phyloP scores from a whole-genome alignment of 37 sponge, comb jelly and placozoan genomes.

The Chondrilla cf. caribensis region DNA sequence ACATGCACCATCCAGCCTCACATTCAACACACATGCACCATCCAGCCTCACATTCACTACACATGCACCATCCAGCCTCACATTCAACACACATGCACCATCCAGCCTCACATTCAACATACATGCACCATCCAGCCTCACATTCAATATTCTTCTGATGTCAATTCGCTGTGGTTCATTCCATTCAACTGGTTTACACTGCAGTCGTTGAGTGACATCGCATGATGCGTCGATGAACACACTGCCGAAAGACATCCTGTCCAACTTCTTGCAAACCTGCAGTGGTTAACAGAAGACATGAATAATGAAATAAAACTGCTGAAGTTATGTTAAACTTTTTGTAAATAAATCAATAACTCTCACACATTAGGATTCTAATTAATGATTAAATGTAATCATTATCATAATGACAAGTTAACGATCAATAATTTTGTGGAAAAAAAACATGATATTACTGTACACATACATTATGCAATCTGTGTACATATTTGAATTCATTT shows the following conservation, averaged over 20 bases:
- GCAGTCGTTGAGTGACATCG: neutral
- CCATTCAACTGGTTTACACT: slow-evolving; percentile 39
- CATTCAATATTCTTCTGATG: slow-evolving; percentile 24
- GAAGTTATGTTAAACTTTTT: neutral
- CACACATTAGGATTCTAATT: too few species aligned
- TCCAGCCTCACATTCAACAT: neutral
- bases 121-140: neutral
- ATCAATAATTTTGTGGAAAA: too few species aligned
- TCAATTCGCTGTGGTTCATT: slow-evolving; percentile 31
- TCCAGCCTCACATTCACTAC: too few species aligned
- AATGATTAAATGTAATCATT: too few species aligned
- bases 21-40: too few species aligned
- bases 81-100: neutral
- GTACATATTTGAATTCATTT: neutral
- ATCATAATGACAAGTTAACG: too few species aligned
- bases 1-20: too few species aligned
- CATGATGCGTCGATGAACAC: neutral
- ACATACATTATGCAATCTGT: neutral
- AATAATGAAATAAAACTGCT: neutral
- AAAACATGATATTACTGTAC: too few species aligned
- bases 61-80: too few species aligned
- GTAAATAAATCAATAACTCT: neutral
- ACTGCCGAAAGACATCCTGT: neutral
- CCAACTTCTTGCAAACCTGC: neutral
- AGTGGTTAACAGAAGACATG: too few species aligned